These are phyloP conservation scores for Lasioglossum zephyrum DNA, from an alignment of 2,888 invertebrate species.

Conservation along the genomic window DNA sequence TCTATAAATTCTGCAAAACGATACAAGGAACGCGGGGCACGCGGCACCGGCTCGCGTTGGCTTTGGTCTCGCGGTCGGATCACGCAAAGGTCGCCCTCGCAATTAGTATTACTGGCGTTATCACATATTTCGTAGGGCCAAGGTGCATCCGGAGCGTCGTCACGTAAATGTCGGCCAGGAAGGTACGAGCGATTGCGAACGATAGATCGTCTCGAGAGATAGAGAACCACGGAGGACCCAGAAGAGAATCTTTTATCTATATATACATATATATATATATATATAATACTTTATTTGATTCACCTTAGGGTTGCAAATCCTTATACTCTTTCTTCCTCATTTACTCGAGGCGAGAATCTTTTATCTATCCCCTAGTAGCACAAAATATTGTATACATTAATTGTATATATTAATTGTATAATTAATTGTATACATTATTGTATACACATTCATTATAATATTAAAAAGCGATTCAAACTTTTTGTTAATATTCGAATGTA, in stretches of 20 bases:
- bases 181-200: constrained; percentile 7
- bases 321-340: too few species aligned
- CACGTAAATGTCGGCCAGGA: constrained; percentile 47
- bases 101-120: constrained; percentile 73
- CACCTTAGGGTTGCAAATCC: too few species aligned
- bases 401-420: too few species aligned
- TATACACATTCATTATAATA: too few species aligned
- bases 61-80: constrained; percentile 61
- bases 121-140: constrained; percentile 65
- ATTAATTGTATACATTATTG: too few species aligned
- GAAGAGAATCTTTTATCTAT: neutral
- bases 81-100: constrained; percentile 80
- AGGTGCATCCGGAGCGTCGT: constrained; percentile 47
- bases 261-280: too few species aligned
- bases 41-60: neutral
- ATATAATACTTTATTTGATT: too few species aligned
- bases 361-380: too few species aligned
- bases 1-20: constrained; percentile 54
- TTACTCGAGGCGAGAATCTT: too few species aligned
- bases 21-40: constrained; percentile 42
- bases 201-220: neutral
- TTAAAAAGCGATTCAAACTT: too few species aligned
- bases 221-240: neutral
- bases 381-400: too few species aligned
- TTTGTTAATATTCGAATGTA: too few species aligned